Evolutionary conservation across 2,888 invertebrate species (phyloP), one percentile per base, ranked within the genome.

Genomic region (Meliscaeva auricollis): DNA sequence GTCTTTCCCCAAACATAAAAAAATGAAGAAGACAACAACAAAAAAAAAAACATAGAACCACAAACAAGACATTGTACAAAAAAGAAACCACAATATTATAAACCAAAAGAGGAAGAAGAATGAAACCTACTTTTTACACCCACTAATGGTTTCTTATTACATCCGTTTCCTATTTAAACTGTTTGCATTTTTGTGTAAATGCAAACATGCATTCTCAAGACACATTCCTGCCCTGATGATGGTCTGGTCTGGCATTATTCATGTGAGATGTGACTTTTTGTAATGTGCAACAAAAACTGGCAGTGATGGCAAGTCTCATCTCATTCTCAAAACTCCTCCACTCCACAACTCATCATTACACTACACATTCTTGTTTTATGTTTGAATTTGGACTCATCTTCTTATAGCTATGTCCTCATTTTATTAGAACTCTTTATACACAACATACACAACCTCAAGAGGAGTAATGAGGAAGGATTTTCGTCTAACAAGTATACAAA

Each of bases 51-150:
- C 20, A 22, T 50, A 4, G 6, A 22, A n/a, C 46, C 48, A 64
- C 32, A 15, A 72, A 48, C 26, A 26, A 26, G 26, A 26, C 26
- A 26, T 26, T 26, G 26, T 26, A 4, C 78, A 73, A 76, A 82
- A 73, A 62, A 50, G 70, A 73, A 73, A 83, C 82, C 82, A 62
- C 73, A 73, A 73, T 46, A n/a, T 38, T 72, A 66, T 9, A n/a
- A 44, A 76, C 5, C 7, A 13, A 38, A 38, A 11, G 8, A 58
- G 20, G 48, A 50, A 66, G 35, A 46, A 60, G 56, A 72, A 72
- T 50, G 22, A 50, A 64, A 64, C 62, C 62, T 22, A 56, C 48
- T 74, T 41, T 54, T 56, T 64, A 41, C 60, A 32, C 60, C 32
- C 60, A 38, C 44, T 32, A 68, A n/a, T 52, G 73, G 50, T 74